phyloP scores from a whole-genome alignment of 2,113 vertebrate genomes.

The Copsychus sechellarum region DNA sequence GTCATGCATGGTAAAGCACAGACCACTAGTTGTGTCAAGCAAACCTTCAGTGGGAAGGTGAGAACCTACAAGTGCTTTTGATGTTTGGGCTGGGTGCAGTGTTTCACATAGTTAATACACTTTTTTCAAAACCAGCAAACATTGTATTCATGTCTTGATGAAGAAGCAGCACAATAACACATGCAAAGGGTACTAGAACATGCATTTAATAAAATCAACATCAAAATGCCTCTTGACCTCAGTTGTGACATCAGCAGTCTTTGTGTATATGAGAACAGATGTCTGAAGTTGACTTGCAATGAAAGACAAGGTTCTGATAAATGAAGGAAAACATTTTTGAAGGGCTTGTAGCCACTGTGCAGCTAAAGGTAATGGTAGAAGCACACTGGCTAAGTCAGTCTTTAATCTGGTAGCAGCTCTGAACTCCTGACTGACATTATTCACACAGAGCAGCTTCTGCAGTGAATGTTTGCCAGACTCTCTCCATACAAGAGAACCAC shows the following conservation, averaged over 20 bases:
- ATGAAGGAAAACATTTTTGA: neutral
- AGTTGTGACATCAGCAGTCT: neutral
- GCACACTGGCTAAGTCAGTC: neutral
- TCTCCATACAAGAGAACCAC: neutral
- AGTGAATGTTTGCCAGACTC: neutral
- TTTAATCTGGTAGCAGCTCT: neutral
- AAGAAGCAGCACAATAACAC: neutral
- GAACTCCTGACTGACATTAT: neutral
- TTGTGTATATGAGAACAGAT: neutral
- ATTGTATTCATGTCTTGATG: neutral
- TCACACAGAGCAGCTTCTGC: neutral
- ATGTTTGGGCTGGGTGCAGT: slow-evolving; percentile 14
- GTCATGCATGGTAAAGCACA: neutral
- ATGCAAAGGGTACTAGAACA: neutral
- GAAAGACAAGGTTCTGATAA: neutral
- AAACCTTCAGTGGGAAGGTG: neutral
- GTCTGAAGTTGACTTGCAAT: neutral
- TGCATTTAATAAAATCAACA: neutral
- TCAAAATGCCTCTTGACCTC: neutral
- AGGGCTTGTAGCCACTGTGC: neutral
- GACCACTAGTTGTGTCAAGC: neutral
- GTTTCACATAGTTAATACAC: neutral
- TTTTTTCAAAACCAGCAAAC: slow-evolving; percentile 12
- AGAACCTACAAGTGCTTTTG: slow-evolving; percentile 30
- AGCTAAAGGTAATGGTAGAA: neutral